A percentile compares a stretch with the other conserved stretches of the same genome.
phyloP scores from a whole-genome alignment of 1,140 invertebrate species.

The Drosophila guanche region DNA sequence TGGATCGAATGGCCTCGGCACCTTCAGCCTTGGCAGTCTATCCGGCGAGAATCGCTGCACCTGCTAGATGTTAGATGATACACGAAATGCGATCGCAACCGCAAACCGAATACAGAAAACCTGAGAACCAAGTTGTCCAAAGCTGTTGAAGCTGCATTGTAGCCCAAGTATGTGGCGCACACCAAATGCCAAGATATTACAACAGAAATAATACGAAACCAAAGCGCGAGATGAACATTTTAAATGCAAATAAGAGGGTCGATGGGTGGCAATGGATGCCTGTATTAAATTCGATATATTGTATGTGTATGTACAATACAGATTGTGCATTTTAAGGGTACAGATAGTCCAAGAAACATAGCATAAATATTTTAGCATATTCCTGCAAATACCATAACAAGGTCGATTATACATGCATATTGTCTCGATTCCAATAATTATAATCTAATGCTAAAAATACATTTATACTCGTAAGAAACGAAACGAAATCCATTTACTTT shows the following conservation, averaged over 20 bases:
- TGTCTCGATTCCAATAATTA: slow-evolving; percentile 66
- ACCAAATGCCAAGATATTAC: slow-evolving; percentile 27
- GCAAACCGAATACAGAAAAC: slow-evolving; percentile 50
- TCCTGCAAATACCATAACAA: slow-evolving; percentile 58
- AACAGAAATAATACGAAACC: slow-evolving; percentile 13
- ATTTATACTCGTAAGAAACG: slow-evolving; percentile 72
- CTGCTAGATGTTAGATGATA: slow-evolving; percentile 59
- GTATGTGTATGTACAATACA: slow-evolving; percentile 36
- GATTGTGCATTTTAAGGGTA: slow-evolving; percentile 76
- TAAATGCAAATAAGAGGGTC: slow-evolving; percentile 26
- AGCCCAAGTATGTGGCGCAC: slow-evolving; percentile 46
- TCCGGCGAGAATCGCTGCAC: slow-evolving; percentile 82
- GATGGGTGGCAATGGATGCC: not conserved
- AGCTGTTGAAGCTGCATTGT: slow-evolving; percentile 44
- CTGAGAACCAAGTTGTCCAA: slow-evolving; percentile 57
- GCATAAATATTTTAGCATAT: slow-evolving; percentile 78
- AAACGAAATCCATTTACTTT: slow-evolving; percentile 12
- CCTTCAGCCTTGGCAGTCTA: slow-evolving; percentile 78
- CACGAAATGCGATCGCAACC: slow-evolving; percentile 27
- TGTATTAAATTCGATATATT: slow-evolving; percentile 7
- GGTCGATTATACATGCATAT: slow-evolving; percentile 61
- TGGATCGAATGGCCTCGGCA: slow-evolving; percentile 82
- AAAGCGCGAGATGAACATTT: slow-evolving; percentile 20
- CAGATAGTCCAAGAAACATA: slow-evolving; percentile 72
- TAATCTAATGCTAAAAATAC: slow-evolving; percentile 58